Conservation (phyloP, 2,888 invertebrate genomes). For the Cheilosia scutellata region DNA sequence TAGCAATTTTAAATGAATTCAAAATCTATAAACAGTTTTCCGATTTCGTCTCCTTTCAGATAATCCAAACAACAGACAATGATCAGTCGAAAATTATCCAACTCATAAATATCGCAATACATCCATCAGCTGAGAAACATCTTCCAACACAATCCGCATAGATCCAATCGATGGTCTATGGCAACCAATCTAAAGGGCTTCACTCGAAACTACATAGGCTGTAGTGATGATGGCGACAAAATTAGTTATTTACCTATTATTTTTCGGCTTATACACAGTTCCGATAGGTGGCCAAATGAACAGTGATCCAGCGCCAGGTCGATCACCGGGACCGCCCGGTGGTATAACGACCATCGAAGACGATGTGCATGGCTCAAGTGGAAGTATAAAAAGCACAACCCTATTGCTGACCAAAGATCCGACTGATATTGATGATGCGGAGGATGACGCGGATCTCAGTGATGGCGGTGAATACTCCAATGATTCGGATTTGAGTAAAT, state of each 20-base stretch:
- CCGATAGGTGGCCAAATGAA: conserved; percentile 84
- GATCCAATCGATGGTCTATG: conserved; percentile 75
- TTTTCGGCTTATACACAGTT: conserved; percentile 79
- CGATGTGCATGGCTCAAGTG: conserved; percentile 69
- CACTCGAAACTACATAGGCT: conserved; percentile 70
- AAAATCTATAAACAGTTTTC: neutral
- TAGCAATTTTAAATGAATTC: no score
- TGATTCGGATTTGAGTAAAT: conserved; percentile 67
- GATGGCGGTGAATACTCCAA: conserved; percentile 57
- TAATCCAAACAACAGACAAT: neutral
- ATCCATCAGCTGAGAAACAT: neutral
- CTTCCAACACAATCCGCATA: conserved; percentile 56
- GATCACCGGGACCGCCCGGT: conserved; percentile 87
- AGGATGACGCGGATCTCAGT: conserved; percentile 32
- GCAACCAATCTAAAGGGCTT: conserved; percentile 74
- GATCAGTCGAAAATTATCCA: neutral
- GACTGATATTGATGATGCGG: conserved; percentile 58
- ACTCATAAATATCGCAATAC: neutral
- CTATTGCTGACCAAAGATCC: conserved; percentile 67
- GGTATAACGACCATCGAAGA: conserved; percentile 68
- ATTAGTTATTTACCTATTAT: conserved; percentile 79
- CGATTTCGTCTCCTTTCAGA: conserved; percentile 11
- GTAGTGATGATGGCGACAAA: conserved; percentile 80
- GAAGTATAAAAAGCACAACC: conserved; percentile 60
- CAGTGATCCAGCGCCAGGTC: conserved; percentile 88